Evolutionary conservation across 2,888 invertebrate genomes (phyloP), one percentile per base, ranked within the genome.

Genomic region (Acutogordius australiensis): DNA sequence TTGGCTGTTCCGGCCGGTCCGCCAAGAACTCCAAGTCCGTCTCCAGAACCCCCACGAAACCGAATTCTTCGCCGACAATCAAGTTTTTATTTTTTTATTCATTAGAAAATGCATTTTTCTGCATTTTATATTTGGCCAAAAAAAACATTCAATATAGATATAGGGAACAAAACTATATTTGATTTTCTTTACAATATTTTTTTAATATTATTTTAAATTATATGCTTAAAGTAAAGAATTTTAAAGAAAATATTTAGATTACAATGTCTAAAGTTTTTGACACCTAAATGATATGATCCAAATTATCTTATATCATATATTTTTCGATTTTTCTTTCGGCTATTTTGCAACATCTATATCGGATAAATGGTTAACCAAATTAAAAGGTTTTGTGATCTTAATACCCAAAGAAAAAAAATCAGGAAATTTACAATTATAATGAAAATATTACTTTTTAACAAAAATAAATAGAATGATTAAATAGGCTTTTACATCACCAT

Each of bases 21-120:
- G 23, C 23, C 51, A 4, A 51, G 23, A 51, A 51, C 18, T 23
- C 51, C 51, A 8, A n/a, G 18, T 23, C 51, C 51, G 23, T 51
- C 51, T n/a, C 51, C 51, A 51, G 51, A 51, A 23, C 51, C 51
- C n/a, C 51, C 51, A n/a, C 13, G 51, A n/a, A 51, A 51, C 23
- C 8, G 51, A 51, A n/a, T 51, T 4, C 23, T 51, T n/a, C 13
- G 51, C 13, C 8, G 51, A 23, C 51, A 51, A 23, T 51, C 51
- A 21, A 51, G 51, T 51, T n/a, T n/a, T 8, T 4, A 51, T 37
- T 8, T 37, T 8, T 13, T 37, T 37, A 37, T 13, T 37, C n/a
- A n/a, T n/a, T n/a, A n/a, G n/a, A n/a, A n/a, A n/a, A n/a, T n/a
- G n/a, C n/a, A n/a, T n/a, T n/a, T n/a, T n/a, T n/a, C n/a, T n/a